Evolutionary conservation across 2,888 invertebrate species (phyloP).

Genomic region (Sycophila texana): DNA sequence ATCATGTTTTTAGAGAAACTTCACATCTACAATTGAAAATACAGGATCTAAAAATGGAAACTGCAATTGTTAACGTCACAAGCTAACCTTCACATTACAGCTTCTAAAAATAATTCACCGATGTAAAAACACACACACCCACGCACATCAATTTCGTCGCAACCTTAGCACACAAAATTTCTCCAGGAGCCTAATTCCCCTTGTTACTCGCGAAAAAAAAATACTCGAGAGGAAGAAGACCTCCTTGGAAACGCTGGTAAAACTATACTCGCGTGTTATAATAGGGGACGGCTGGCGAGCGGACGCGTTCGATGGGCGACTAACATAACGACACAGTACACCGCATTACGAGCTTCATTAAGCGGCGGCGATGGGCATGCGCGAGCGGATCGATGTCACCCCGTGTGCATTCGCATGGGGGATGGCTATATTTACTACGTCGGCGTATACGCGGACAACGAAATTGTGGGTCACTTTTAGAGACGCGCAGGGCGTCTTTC

Average conservation of each 20-base stretch:
- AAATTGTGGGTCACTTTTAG: slow-evolving; percentile 18
- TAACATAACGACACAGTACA: slow-evolving; percentile 54
- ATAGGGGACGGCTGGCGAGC: slow-evolving; percentile 42
- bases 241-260: slow-evolving; percentile 34
- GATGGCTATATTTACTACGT: background rate
- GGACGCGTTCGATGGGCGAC: slow-evolving; percentile 51
- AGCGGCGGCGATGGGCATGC: slow-evolving; percentile 33
- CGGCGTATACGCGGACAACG: background rate
- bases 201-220: no score
- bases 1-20: no score
- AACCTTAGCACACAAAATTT: no score
- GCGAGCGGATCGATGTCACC: slow-evolving; percentile 48
- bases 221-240: slow-evolving; percentile 1
- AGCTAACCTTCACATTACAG: no score
- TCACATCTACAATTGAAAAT: no score
- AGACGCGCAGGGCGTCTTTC: background rate
- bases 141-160: no score
- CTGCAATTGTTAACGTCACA: no score
- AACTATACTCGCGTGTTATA: slow-evolving; percentile 53
- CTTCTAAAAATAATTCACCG: no score
- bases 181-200: no score
- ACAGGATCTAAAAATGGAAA: no score
- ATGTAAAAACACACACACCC: no score
- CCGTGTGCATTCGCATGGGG: background rate
- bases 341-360: slow-evolving; percentile 59